Conservation (phyloP, 2,113 vertebrate genomes). For the Limanda limanda region DNA sequence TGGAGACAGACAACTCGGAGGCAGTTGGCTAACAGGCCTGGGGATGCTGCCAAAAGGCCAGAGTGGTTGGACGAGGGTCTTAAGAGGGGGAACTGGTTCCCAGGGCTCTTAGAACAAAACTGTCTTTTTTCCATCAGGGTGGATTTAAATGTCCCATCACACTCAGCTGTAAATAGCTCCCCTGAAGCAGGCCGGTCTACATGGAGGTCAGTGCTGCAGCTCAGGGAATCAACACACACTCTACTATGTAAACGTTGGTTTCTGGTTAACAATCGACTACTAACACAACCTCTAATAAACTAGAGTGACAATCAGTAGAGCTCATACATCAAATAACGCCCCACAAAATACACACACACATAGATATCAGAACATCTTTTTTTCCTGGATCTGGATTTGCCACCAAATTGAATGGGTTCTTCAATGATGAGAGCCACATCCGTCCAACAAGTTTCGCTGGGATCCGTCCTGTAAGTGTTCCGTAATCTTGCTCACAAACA, state of each 20-base stretch:
- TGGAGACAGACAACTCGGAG: conserved; percentile 30
- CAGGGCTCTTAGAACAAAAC: conserved; percentile 74
- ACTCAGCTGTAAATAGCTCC: conserved; percentile 5
- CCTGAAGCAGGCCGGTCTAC: conserved; percentile 29
- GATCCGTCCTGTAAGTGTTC: too few relatives aligned
- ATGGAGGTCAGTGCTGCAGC: conserved; percentile 20
- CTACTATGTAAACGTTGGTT: neutral
- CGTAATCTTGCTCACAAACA: too few relatives aligned
- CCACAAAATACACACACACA: too few relatives aligned
- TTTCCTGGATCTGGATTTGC: too few relatives aligned
- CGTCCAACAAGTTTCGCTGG: too few relatives aligned
- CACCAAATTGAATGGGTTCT: too few relatives aligned
- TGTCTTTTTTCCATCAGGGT: conserved; percentile 40
- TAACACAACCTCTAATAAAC: neutral
- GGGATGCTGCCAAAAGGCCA: conserved; percentile 70
- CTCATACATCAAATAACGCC: too few relatives aligned
- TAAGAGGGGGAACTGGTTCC: conserved; percentile 63
- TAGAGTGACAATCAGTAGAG: neutral
- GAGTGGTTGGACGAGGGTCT: conserved; percentile 61
- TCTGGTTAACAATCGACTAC: neutral
- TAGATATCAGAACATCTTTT: too few relatives aligned
- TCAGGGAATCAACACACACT: conserved; percentile 12
- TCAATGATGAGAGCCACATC: too few relatives aligned
- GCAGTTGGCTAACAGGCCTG: conserved; percentile 45
- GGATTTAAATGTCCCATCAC: conserved; percentile 53